These are phyloP conservation scores for Sphaerophoria rueppellii DNA, from an alignment of 2,888 invertebrate species.

Conservation along the genomic window DNA sequence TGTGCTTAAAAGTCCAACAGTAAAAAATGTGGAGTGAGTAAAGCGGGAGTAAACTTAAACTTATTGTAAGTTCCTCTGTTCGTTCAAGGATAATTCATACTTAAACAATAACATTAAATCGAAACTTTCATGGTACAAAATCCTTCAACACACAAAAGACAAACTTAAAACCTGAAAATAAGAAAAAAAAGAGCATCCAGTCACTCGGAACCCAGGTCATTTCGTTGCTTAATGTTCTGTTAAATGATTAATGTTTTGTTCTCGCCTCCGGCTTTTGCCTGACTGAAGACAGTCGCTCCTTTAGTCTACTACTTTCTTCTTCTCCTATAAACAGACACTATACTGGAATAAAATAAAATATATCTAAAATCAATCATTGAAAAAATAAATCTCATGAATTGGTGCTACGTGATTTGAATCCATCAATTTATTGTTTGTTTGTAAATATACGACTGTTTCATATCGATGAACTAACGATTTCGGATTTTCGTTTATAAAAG, in stretches of 20 bases:
- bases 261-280: constrained; percentile 13
- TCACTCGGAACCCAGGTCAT: constrained; percentile 30
- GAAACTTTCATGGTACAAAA: constrained; percentile 22
- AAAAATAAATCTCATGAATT: constrained; percentile 29
- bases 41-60: neutral
- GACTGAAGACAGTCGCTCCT: constrained; percentile 27
- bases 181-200: constrained; percentile 2
- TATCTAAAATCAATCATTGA: constrained; percentile 40
- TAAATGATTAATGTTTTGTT: constrained; percentile 54
- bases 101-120: neutral
- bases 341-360: neutral
- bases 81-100: constrained; percentile 15
- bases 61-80: too few relatives aligned
- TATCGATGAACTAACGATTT: neutral
- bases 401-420: constrained; percentile 18
- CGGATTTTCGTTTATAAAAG: too few relatives aligned
- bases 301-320: neutral
- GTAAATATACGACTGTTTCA: neutral
- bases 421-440: constrained; percentile 12
- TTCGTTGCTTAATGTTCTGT: constrained; percentile 47
- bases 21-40: neutral
- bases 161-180: neutral
- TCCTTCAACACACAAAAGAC: neutral
- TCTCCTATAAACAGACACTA: neutral
- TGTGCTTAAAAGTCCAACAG: neutral